Evolutionary conservation across 1,140 invertebrate species (phyloP).

Genomic region (Amphibalanus amphitrite): DNA sequence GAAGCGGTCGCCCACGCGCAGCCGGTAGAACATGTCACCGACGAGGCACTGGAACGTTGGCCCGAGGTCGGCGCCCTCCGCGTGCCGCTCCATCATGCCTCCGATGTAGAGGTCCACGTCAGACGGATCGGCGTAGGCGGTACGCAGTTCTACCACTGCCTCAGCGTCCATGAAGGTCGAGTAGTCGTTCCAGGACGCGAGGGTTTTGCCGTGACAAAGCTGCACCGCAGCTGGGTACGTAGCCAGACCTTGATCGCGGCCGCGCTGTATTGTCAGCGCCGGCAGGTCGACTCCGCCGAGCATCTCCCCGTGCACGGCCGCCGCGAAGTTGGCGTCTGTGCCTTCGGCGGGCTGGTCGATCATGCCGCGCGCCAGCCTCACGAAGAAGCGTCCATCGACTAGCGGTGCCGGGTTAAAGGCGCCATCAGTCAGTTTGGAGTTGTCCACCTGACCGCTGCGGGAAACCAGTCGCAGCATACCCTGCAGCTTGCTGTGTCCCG

Average conservation of each 20-base stretch:
- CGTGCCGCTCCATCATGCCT: slow-evolving; percentile 47
- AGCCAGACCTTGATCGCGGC: slow-evolving; percentile 26
- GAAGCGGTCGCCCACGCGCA: slow-evolving; percentile 37
- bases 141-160: background rate
- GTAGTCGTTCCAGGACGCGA: background rate
- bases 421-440: background rate
- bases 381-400: background rate
- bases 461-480: background rate
- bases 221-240: slow-evolving; percentile 16
- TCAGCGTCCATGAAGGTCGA: background rate
- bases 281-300: slow-evolving; percentile 21
- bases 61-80: slow-evolving; percentile 48
- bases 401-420: background rate
- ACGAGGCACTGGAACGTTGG: slow-evolving; percentile 70
- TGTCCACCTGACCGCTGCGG: background rate
- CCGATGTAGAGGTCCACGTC: slow-evolving; percentile 70
- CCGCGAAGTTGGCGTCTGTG: background rate
- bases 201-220: background rate
- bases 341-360: background rate
- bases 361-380: background rate
- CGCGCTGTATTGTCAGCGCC: slow-evolving; percentile 25
- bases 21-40: slow-evolving; percentile 51
- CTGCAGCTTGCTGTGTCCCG: slow-evolving; percentile 27
- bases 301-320: background rate
- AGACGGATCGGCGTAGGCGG: slow-evolving; percentile 37